These are phyloP conservation scores for Drosophila novamexicana DNA, from an alignment of 1,140 invertebrate species.

Conservation along the genomic window DNA sequence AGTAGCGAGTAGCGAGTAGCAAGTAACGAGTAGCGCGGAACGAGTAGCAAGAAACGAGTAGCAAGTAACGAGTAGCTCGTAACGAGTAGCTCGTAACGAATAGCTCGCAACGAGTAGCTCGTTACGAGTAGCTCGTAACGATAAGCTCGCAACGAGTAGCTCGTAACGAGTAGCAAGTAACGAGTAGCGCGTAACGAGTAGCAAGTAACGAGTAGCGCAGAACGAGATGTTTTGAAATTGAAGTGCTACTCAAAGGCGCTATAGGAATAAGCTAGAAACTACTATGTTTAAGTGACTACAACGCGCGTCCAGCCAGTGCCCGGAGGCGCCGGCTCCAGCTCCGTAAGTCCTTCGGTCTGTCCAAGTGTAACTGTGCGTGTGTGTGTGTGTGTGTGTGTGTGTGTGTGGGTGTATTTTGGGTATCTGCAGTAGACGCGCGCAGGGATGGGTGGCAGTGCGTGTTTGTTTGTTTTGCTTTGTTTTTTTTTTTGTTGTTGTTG, in stretches of 20 bases:
- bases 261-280: constrained; percentile 75
- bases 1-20: neutral
- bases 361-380: constrained; percentile 18
- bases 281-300: constrained; percentile 77
- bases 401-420: constrained; percentile 23
- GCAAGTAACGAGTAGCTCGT: neutral
- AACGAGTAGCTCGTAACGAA: neutral
- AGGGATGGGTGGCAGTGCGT: neutral
- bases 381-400: constrained; percentile 37
- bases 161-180: neutral
- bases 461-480: neutral
- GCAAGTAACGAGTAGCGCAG: neutral
- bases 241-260: constrained; percentile 70
- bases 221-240: constrained; percentile 23
- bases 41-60: neutral
- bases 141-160: neutral
- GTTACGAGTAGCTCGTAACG: neutral
- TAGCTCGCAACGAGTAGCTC: neutral
- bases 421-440: constrained; percentile 47
- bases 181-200: neutral
- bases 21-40: neutral
- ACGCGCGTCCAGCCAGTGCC: constrained; percentile 56
- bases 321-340: constrained; percentile 7
- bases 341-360: constrained; percentile 17
- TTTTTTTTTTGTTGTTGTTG: neutral